Percentiles rank a stretch among this genome's conserved stretches.
phyloP scores from a whole-genome alignment of 2,113 vertebrate species.

The Coracopsis vasa region DNA sequence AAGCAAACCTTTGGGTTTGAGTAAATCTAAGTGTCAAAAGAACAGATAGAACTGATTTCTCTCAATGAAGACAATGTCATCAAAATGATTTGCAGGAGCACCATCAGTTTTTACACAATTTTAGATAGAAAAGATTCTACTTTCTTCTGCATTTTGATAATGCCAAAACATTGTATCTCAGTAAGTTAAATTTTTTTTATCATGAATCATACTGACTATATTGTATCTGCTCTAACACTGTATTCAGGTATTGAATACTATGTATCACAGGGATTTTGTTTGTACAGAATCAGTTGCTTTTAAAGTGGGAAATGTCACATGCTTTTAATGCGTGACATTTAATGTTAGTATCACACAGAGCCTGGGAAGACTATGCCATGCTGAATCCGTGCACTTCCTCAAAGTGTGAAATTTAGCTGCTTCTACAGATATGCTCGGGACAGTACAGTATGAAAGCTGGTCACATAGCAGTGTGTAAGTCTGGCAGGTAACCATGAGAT shows the following conservation, averaged over 20 bases:
- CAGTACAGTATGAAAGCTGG: background rate
- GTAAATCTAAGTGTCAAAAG: background rate
- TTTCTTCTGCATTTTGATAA: constrained; percentile 42
- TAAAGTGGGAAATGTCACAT: background rate
- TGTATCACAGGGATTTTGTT: background rate
- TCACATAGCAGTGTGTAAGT: background rate
- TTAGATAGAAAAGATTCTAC: constrained; percentile 2
- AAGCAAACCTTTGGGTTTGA: constrained; percentile 28
- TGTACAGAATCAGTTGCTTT: background rate
- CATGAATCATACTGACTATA: constrained; percentile 32
- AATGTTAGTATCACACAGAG: background rate
- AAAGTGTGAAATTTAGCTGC: background rate
- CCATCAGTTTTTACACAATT: constrained; percentile 6
- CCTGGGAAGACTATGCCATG: background rate
- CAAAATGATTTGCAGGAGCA: constrained; percentile 29
- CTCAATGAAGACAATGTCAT: constrained; percentile 25
- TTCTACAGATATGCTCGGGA: background rate
- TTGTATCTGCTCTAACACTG: background rate
- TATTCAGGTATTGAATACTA: background rate
- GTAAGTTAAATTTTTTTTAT: constrained; percentile 25
- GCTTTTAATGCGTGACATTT: background rate
- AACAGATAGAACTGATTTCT: background rate
- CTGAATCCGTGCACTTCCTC: background rate
- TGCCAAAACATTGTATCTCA: constrained; percentile 3
- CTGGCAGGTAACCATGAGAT: background rate